These are phyloP conservation scores for Cricetomys ansorgei DNA, from an alignment of 2,113 vertebrate species.

Conservation along the genomic window DNA sequence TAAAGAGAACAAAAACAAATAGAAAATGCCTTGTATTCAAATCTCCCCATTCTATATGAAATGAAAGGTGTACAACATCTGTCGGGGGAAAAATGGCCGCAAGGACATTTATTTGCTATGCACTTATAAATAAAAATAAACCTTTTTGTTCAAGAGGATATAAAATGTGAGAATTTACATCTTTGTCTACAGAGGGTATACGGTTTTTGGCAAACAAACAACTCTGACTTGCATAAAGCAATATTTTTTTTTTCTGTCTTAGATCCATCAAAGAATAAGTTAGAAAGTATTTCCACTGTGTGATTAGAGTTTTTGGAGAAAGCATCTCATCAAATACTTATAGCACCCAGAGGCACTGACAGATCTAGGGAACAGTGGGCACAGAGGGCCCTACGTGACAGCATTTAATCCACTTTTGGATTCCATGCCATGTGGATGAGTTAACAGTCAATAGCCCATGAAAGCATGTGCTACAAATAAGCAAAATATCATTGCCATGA, in stretches of 20 bases:
- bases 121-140: conserved; percentile 92
- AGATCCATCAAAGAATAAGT: background rate
- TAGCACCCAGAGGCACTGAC: background rate
- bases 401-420: background rate
- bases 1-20: conserved; percentile 91
- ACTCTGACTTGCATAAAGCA: background rate
- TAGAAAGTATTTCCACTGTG: background rate
- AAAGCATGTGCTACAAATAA: background rate
- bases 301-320: background rate
- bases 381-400: background rate
- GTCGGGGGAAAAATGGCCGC: conserved; percentile 88
- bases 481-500: background rate
- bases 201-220: conserved; percentile 86
- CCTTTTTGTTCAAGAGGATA: conserved; percentile 90
- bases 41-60: conserved; percentile 90
- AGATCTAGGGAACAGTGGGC: background rate
- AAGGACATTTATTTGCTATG: conserved; percentile 89
- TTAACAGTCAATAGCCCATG: background rate
- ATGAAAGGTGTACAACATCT: conserved; percentile 88
- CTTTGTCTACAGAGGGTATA: conserved; percentile 83
- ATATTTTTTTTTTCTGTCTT: background rate
- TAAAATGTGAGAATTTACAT: conserved; percentile 88
- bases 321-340: background rate
- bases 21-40: conserved; percentile 88
- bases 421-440: background rate